Evolutionary conservation across 2,113 vertebrate genomes (phyloP), one percentile per base, ranked within the genome.

Genomic region (Solea solea): DNA sequence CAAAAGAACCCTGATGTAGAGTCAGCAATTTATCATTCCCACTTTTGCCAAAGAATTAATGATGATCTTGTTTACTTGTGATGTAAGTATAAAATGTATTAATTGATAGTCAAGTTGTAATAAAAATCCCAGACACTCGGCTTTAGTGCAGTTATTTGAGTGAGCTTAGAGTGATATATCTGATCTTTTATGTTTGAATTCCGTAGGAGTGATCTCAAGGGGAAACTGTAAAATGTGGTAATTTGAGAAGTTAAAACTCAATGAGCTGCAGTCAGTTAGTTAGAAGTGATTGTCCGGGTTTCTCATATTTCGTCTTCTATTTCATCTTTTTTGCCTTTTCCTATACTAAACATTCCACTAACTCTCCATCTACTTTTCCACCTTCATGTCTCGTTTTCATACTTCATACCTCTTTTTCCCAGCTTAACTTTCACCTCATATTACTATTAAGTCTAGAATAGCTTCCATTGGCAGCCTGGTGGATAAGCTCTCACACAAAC

Each of bases 311-410:
- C 71, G 45, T 68, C 65, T 48, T 71, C 46, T 44, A 62, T 50
- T 42, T 70, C 55, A 40, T 74, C 61, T 71, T 28, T 77, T 83
- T 72, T 8, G 7, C 45, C 21, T 61, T 75, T 80, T 58, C 66
- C 71, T 48, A 34, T 34, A 53, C 48, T 44, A 48, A 83, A 86
- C 49, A 53, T 80, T 83, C 80, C 82, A 70, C 67, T 80, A 76
- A 40, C 40, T 75, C 61, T 14, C 45, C 27, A 16, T 79, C 52
- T 77, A 61, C 71, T 89, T 89, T 89, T 88, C 80, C 85, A 85
- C 64, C 46, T 82, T 81, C 78, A 55, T 65, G 63, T 79, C 76
- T 64, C 74, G 67, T 76, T 78, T 77, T 69, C 66, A 63, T 74
- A 65, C 40, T 77, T 69, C 64, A 60, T 74, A 65, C 40, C 69